Evolutionary conservation across 2,888 invertebrate species (phyloP), one percentile per base, ranked within the genome.

Genomic region (Trichopria drosophilae): DNA sequence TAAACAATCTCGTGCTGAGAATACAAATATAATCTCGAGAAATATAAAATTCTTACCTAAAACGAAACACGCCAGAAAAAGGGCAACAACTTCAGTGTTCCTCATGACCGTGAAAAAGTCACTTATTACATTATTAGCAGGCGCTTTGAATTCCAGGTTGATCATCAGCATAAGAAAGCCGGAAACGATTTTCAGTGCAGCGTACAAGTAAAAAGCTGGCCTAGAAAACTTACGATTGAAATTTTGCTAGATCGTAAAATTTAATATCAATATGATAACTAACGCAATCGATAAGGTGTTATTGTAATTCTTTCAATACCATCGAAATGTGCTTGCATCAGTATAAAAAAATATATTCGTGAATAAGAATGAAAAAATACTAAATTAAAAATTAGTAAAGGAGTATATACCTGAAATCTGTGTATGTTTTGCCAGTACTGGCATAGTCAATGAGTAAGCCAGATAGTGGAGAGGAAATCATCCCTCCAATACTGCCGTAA

Each of bases 191-290:
- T 88, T 87, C 61, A 88, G 68, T 3, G 80, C 81, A 3, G 87
- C 85, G 72, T 88, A 89, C 55, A 88, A 70, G 71, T 86, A 88
- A 72, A 89, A 88, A 32, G 88, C 86, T n/a, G 88, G 88, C 63
- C 87, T 87, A 78, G 28, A 77, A 35, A 24, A 10, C 12, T n/a
- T n/a, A n/a, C n/a, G n/a, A n/a, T 29, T 41, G 13, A 24, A 29
- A 18, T 41, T 41, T 29, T 39, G 40, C 46, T 32, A 50, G 41
- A 15, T 28, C 40, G 28, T 41, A 9, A 15, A 36, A 13, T 12
- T 53, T 29, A 20, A 22, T 19, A 31, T 43, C 16, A 42, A 31
- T 9, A 35, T 18, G 15, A 34, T 34, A 44, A 50, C n/a, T 19
- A 16, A n/a, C 2, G 49, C 10, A 34, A 31, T 35, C n/a, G n/a